Evolutionary conservation across 2,113 vertebrate genomes (phyloP).

Genomic region (Cynocephalus volans): DNA sequence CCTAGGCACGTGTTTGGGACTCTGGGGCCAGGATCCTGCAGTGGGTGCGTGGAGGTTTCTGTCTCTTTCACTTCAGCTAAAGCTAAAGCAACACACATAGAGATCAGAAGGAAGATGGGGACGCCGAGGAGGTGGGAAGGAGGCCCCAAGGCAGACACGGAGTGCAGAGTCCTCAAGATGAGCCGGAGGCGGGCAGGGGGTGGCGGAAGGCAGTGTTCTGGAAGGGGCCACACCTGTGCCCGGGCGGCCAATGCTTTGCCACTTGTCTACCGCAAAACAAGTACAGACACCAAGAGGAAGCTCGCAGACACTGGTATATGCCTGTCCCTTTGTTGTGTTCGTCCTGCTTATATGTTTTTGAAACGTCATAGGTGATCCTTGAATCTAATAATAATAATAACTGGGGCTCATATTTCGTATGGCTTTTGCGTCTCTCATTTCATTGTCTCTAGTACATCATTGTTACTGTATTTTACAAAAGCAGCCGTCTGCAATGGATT

Average conservation of each 20-base stretch:
- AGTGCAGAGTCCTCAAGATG: not conserved
- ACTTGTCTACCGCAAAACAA: not conserved
- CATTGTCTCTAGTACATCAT: fast-evolving
- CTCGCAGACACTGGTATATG: not conserved
- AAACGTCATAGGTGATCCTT: not conserved
- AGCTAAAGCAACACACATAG: not conserved
- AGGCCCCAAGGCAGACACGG: no score
- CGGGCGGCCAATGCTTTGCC: not conserved
- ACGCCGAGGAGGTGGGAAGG: not conserved
- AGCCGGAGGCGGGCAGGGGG: not conserved
- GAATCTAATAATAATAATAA: not conserved
- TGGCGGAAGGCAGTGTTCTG: fast-evolving
- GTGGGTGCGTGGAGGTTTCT: no score
- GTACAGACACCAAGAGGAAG: not conserved
- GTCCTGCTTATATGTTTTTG: not conserved
- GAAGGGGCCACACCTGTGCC: not conserved
- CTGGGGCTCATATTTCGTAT: fast-evolving
- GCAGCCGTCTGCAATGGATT: not conserved
- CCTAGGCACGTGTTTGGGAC: fast-evolving
- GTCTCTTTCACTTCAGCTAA: not conserved
- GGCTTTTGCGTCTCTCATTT: no score
- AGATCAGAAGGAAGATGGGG: not conserved
- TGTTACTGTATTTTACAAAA: not conserved
- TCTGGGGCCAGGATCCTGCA: not conserved
- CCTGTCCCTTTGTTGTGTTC: not conserved